A percentile compares a stretch with the other conserved stretches of the same genome.
Evolutionary conservation across 1,140 invertebrate genomes (phyloP).

Genomic region (Ooceraea biroi): DNA sequence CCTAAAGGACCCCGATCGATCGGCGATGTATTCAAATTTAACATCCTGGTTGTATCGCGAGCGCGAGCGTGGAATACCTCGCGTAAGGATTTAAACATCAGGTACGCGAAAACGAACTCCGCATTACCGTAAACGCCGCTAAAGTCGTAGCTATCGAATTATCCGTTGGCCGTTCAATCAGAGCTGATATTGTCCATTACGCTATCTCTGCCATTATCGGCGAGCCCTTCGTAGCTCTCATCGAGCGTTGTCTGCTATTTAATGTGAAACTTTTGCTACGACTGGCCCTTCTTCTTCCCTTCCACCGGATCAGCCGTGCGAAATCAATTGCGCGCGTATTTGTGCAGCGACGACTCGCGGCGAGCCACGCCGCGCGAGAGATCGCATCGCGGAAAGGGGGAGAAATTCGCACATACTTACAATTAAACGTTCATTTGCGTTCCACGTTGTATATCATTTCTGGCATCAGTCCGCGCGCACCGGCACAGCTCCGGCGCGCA

Average conservation of each 20-base stretch:
- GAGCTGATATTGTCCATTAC: conserved; percentile 44
- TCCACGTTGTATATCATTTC: conserved; percentile 1
- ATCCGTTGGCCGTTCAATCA: conserved; percentile 24
- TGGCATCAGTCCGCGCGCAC: conserved; percentile 12
- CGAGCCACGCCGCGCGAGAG: background rate
- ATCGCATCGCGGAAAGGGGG: conserved; percentile 1
- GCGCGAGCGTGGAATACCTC: conserved; percentile 33
- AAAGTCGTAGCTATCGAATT: conserved; percentile 37
- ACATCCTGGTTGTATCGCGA: conserved; percentile 45
- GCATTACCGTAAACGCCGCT: conserved; percentile 58
- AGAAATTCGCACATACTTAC: conserved; percentile 22
- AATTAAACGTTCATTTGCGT: conserved; percentile 34
- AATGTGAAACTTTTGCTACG: conserved; percentile 22
- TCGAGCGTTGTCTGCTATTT: conserved; percentile 5
- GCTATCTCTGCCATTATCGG: conserved; percentile 44
- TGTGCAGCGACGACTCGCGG: background rate
- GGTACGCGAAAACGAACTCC: conserved; percentile 49
- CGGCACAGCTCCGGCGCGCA: background rate
- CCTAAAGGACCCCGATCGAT: conserved; percentile 61
- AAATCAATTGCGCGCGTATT: background rate
- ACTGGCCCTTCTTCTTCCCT: background rate
- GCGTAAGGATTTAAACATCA: conserved; percentile 50
- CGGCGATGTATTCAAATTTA: conserved; percentile 71
- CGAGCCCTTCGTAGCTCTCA: conserved; percentile 12
- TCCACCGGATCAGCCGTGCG: background rate